phyloP scores from a whole-genome alignment of 2,888 invertebrate genomes.

The Oligia fasciuncula region DNA sequence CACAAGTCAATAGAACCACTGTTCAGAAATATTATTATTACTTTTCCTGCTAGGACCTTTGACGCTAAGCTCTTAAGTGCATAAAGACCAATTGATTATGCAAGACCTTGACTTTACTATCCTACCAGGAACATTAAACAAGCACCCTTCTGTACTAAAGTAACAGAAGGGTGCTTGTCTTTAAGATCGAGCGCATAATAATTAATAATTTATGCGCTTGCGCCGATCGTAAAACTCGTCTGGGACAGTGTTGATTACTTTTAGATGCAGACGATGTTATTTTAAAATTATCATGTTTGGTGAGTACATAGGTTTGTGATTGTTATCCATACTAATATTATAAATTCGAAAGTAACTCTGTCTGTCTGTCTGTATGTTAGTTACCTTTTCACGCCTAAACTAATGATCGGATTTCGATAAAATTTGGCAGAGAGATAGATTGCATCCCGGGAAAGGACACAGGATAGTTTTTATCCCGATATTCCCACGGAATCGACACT shows the following conservation, averaged over 20 bases:
- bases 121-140: conserved; percentile 47
- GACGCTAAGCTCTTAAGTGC: conserved; percentile 1
- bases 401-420: too few species aligned
- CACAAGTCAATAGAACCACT: conserved; percentile 5
- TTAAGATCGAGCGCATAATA: too few species aligned
- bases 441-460: too few species aligned
- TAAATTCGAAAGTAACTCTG: too few species aligned
- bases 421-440: too few species aligned
- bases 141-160: conserved; percentile 31
- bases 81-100: conserved; percentile 15
- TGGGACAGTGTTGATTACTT: conserved; percentile 35
- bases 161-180: too few species aligned
- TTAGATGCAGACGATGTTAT: conserved; percentile 13
- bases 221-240: conserved; percentile 47
- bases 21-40: conserved; percentile 6
- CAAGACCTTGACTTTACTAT: conserved; percentile 38
- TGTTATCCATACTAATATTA: background rate
- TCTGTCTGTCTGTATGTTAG: too few species aligned
- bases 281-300: conserved; percentile 1
- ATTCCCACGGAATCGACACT: too few species aligned
- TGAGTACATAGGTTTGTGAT: background rate
- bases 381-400: too few species aligned
- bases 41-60: background rate
- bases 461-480: too few species aligned
- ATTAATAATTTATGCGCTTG: conserved; percentile 21